Evolutionary conservation across 2,797 vertebrate genomes (phyloP), one percentile per base, ranked within the genome.

Genomic region (Sardinella longiceps): DNA sequence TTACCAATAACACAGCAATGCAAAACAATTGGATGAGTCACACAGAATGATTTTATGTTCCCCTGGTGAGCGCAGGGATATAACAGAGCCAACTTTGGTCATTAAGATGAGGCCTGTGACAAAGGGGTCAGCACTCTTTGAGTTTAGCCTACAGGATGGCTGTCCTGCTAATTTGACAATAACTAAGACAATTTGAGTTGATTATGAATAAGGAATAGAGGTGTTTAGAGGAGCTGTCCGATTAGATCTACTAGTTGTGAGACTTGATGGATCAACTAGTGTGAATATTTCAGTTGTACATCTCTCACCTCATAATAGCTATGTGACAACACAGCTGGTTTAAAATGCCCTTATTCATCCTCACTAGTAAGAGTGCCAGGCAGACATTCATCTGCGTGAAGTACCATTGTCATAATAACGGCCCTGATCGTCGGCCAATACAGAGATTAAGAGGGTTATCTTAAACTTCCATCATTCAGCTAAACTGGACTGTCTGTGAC

Each of bases 11-110:
- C 66, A 30, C 30, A 14, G 10, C 30, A 37, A 15, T 74, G 60
- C 33, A 74, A 74, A 74, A 74, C 66, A 74, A 74, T 20, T 74
- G 66, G 20, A 74, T 63, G 60, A 74, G 30, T 74, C 66, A 74
- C 28, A n/a, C 60, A 63, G 25, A 63, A 30, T 63, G 11, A 10
- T 74, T 74, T 37, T 74, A 74, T 5, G 66, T 37, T 5, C 30
- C 66, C 15, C 4, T 5, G 37, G 66, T 37, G 66, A 4, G 18
- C 6, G 66, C 12, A 37, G 4, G 20, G 66, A 74, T 18, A 20
- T 37, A 15, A 74, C 15, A 20, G 33, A 20, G 18, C 63, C 18
- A 74, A 74, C 14, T 20, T n/a, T 11, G 23, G 58, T 12, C n/a
- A 25, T 28, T 74, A 74, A 15, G 37, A 14, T 12, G 30, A 39